A percentile compares a stretch with the other conserved stretches of the same genome.
Conservation (phyloP, 2,113 vertebrate species). For the Odontophorus gujanensis region DNA sequence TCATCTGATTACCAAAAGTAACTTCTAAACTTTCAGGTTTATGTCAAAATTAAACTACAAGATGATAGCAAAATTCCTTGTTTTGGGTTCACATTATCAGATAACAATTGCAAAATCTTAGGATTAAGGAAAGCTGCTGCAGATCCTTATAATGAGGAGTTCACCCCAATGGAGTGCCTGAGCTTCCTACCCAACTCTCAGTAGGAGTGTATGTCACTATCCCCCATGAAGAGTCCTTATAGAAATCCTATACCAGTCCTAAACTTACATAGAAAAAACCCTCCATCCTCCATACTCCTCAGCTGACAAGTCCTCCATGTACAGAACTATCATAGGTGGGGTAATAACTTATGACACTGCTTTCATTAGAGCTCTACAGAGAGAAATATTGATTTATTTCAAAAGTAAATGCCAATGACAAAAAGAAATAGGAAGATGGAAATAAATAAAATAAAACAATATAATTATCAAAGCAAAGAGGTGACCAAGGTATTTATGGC, state of each 20-base stretch:
- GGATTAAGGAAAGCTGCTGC: neutral
- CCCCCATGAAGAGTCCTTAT: neutral
- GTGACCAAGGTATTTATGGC: neutral
- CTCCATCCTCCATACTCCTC: neutral
- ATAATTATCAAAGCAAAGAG: neutral
- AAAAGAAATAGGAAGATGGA: neutral
- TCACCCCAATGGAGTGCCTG: neutral
- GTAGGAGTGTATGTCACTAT: neutral
- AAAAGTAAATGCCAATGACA: neutral
- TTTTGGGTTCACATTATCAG: neutral
- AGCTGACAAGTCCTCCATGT: neutral
- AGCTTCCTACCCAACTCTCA: neutral
- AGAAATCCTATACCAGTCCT: neutral
- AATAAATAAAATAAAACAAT: neutral
- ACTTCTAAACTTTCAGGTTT: conserved; percentile 28
- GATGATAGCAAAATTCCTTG: neutral
- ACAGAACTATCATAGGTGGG: neutral
- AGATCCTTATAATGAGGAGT: neutral
- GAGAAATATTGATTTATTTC: neutral
- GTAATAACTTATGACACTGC: neutral
- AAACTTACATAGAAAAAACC: neutral
- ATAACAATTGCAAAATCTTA: neutral
- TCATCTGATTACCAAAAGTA: conserved; percentile 47
- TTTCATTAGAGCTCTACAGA: neutral
- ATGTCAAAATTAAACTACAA: conserved; percentile 12